Evolutionary conservation across 2,888 invertebrate genomes (phyloP), one percentile per base, ranked within the genome.

Genomic region (Koerneria pararmatus): DNA sequence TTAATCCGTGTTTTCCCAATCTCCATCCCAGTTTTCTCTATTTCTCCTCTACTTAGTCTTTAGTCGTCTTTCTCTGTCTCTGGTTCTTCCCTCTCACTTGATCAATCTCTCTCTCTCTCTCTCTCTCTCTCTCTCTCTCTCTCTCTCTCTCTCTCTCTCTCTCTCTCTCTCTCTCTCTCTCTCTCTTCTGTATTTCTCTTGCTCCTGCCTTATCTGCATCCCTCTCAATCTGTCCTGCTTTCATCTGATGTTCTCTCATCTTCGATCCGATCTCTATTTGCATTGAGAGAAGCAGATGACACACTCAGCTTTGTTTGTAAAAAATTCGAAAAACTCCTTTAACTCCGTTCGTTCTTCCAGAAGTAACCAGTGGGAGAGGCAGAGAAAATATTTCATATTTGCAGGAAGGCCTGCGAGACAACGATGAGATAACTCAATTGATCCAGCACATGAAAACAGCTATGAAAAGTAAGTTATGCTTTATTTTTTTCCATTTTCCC

Each of bases 31-130:
- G 11, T 41, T 41, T 19, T 41, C 41, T 41, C 41, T 41, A 8
- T 41, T 61, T 68, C 64, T 65, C 68, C 65, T 58, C 46, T 31
- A 4, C 34, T 59, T 48, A 24, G 49, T 5, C 59, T 46, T 58
- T 37, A 49, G 22, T 37, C 62, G 15, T 64, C 57, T 51, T 53
- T 61, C 54, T 48, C 53, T 60, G 46, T 56, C n/a, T 34, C 41
- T 53, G 27, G 34, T 62, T 57, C 61, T 51, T 60, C 64, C 62
- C 62, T 51, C 62, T 63, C 59, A 53, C 64, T 63, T 66, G 56
- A 58, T 65, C 60, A 53, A 63, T 65, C 65, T 66, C 62, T 67
- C 63, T 37, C 58, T 57, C 58, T 11, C 22, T 54, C 53, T 57
- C 29, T 53, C 51, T 24, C 56, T 48, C 56, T 60, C 62, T 35